A percentile compares a stretch with the other conserved stretches of the same genome.
Evolutionary conservation across 2,113 vertebrate genomes (phyloP).

Genomic region (Conger conger): DNA sequence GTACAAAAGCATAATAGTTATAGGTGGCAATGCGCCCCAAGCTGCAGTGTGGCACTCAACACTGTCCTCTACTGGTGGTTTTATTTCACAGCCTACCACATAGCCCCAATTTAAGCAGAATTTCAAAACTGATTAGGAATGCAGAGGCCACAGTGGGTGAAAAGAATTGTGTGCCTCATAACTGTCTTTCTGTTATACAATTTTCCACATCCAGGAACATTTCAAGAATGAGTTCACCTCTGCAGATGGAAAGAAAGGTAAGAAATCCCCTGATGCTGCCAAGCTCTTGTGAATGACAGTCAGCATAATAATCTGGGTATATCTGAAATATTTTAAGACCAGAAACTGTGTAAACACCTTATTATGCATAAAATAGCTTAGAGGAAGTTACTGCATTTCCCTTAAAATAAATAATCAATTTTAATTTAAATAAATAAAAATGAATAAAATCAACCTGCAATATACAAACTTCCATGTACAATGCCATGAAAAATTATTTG

Average conservation of each 20-base stretch:
- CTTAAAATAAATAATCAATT: neutral
- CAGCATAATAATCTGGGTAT: neutral
- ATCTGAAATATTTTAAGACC: neutral
- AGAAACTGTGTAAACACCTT: neutral
- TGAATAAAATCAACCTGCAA: neutral
- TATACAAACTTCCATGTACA: neutral
- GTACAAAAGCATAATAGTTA: too few species aligned
- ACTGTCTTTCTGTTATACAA: slow-evolving; percentile 24
- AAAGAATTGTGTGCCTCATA: neutral
- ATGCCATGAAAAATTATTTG: too few species aligned
- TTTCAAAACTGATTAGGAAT: neutral
- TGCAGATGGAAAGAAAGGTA: slow-evolving; percentile 90
- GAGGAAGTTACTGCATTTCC: neutral
- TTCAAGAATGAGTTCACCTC: slow-evolving; percentile 92
- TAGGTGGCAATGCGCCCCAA: too few species aligned
- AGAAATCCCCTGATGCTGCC: neutral
- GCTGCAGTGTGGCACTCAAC: neutral
- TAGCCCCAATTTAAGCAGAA: neutral
- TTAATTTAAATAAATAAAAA: too few species aligned
- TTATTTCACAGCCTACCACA: neutral
- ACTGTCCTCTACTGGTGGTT: slow-evolving; percentile 7
- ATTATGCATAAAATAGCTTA: neutral
- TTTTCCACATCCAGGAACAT: slow-evolving; percentile 72
- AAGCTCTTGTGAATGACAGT: neutral
- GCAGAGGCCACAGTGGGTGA: neutral